A percentile compares a stretch with the other conserved stretches of the same genome.
Conservation (phyloP, 2,888 invertebrate genomes). For the Anorthoa munda region DNA sequence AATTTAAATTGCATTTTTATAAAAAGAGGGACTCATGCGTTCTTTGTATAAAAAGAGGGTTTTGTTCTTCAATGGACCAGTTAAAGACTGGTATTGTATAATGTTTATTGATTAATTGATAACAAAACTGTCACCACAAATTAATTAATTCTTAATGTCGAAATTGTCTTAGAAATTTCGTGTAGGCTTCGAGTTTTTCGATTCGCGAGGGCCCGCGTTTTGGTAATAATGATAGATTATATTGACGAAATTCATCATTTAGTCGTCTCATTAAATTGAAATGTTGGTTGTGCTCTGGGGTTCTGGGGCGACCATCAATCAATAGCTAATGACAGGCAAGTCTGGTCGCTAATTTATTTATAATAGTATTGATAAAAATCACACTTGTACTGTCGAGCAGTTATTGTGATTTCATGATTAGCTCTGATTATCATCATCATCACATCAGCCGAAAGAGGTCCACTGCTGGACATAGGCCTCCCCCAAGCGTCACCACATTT, state of each 20-base stretch:
- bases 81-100: too few species aligned
- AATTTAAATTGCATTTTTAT: neutral
- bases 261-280: slow-evolving; percentile 16
- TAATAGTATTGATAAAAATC: neutral
- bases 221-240: neutral
- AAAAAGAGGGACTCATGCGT: too few species aligned
- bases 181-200: neutral
- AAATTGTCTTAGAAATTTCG: neutral
- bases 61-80: too few species aligned
- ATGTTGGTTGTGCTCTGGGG: slow-evolving; percentile 3
- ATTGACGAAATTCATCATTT: slow-evolving; percentile 7
- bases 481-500: too few species aligned
- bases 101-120: neutral
- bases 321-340: slow-evolving; percentile 8
- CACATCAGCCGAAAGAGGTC: too few species aligned
- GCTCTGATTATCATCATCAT: too few species aligned
- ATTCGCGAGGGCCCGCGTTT: neutral
- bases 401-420: neutral
- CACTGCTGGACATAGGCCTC: too few species aligned
- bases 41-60: too few species aligned
- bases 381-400: neutral
- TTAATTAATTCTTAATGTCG: neutral
- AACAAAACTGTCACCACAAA: neutral
- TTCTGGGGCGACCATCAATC: slow-evolving; percentile 13
- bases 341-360: slow-evolving; percentile 18